Conservation (phyloP, 2,888 invertebrate genomes). For the Drosophila merina region DNA sequence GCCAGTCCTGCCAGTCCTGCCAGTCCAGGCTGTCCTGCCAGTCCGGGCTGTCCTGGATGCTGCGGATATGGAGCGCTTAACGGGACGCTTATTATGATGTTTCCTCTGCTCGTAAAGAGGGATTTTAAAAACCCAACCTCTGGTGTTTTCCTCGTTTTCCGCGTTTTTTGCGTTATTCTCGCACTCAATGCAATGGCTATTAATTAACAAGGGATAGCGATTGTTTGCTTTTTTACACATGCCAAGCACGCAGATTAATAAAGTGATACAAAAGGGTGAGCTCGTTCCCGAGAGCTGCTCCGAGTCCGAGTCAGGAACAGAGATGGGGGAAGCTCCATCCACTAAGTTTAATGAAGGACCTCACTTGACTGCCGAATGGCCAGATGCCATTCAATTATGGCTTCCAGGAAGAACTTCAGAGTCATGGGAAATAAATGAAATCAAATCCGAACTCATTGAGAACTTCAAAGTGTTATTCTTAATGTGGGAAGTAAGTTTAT, state of each 20-base stretch:
- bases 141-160: slow-evolving; percentile 26
- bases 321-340: neutral
- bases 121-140: slow-evolving; percentile 33
- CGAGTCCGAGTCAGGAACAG: neutral
- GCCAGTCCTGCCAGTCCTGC: neutral
- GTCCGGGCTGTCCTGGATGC: neutral
- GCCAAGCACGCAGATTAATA: slow-evolving; percentile 53
- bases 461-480: neutral
- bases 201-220: slow-evolving; percentile 60
- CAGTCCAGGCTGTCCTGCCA: neutral
- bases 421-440: neutral
- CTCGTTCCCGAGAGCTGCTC: neutral
- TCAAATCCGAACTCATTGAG: neutral
- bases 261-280: slow-evolving; percentile 23
- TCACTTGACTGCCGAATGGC: neutral
- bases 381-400: slow-evolving; percentile 5
- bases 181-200: slow-evolving; percentile 55
- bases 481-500: neutral
- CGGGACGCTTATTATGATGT: slow-evolving; percentile 51
- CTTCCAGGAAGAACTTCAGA: neutral
- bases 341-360: neutral
- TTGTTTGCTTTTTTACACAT: slow-evolving; percentile 44
- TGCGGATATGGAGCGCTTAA: slow-evolving; percentile 31
- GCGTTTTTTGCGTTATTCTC: slow-evolving; percentile 13
- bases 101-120: slow-evolving; percentile 38